Evolutionary conservation across 1,140 invertebrate species (phyloP).

Genomic region (Ostrea edulis): DNA sequence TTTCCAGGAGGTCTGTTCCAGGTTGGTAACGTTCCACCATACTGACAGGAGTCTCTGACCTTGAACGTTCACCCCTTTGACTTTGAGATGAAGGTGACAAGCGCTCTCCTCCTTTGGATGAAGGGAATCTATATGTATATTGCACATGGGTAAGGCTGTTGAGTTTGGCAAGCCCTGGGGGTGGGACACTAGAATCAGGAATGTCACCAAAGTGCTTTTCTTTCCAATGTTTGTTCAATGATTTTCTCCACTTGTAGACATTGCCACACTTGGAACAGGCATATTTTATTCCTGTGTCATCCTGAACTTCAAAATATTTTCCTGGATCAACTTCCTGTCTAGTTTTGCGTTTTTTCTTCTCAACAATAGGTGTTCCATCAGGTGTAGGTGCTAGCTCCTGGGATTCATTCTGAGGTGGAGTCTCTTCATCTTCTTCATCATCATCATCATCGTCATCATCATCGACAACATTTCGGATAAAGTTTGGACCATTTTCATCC

Average conservation of each 20-base stretch:
- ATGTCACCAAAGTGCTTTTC: conserved; percentile 77
- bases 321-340: conserved; percentile 77
- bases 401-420: conserved; percentile 41
- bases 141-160: conserved; percentile 53
- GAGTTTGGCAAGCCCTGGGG: conserved; percentile 59
- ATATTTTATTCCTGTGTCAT: conserved; percentile 77
- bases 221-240: conserved; percentile 80
- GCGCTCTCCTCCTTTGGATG: conserved; percentile 17
- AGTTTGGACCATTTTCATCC: conserved; percentile 30
- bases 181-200: conserved; percentile 66
- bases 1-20: conserved; percentile 40
- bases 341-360: conserved; percentile 75
- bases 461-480: conserved; percentile 49
- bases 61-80: conserved; percentile 17
- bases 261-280: conserved; percentile 79
- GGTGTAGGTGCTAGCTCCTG: background rate
- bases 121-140: conserved; percentile 48
- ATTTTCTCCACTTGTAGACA: conserved; percentile 79
- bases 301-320: conserved; percentile 77
- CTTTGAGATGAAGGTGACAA: conserved; percentile 20
- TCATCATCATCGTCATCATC: conserved; percentile 67
- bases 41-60: conserved; percentile 49
- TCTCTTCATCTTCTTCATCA: conserved; percentile 69
- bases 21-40: conserved; percentile 41
- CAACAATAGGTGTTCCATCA: conserved; percentile 50